phyloP scores from a whole-genome alignment of 2,113 vertebrate genomes.

The Sakesphorus luctuosus region DNA sequence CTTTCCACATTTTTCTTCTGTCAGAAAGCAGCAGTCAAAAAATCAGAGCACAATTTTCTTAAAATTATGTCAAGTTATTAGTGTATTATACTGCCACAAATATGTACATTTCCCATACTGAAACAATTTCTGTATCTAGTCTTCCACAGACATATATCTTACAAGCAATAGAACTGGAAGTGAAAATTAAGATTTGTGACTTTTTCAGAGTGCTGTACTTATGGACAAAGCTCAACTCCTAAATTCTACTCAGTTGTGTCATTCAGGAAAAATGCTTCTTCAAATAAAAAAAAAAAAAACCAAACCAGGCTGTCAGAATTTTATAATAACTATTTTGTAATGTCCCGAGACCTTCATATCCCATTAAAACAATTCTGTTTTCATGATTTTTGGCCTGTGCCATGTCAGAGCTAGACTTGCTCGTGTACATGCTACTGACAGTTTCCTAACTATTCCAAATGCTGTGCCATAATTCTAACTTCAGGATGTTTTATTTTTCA shows the following conservation, averaged over 20 bases:
- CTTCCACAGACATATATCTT: not conserved
- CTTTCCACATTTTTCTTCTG: conserved; percentile 84
- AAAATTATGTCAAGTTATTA: not conserved
- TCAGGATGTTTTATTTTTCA: not conserved
- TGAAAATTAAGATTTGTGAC: not conserved
- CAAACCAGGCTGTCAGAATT: not conserved
- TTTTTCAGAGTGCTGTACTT: conserved; percentile 72
- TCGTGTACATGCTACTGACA: not conserved
- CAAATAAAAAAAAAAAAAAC: conserved; percentile 70
- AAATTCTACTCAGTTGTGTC: conserved; percentile 85
- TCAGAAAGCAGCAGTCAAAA: conserved; percentile 86
- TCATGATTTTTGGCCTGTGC: not conserved
- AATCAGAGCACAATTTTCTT: not conserved
- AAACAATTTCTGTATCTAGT: not conserved
- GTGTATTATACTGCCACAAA: not conserved
- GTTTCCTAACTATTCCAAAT: not conserved
- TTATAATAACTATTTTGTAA: not conserved
- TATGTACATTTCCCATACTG: not conserved
- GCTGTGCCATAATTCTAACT: not conserved
- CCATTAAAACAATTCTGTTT: not conserved
- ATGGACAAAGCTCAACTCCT: conserved; percentile 94
- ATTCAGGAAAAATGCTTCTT: conserved; percentile 92
- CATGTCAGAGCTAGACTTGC: not conserved
- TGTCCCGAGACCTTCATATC: not conserved
- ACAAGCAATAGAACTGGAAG: not conserved